phyloP scores from a whole-genome alignment of 2,888 invertebrate species.

The Cheilosia vernalis region DNA sequence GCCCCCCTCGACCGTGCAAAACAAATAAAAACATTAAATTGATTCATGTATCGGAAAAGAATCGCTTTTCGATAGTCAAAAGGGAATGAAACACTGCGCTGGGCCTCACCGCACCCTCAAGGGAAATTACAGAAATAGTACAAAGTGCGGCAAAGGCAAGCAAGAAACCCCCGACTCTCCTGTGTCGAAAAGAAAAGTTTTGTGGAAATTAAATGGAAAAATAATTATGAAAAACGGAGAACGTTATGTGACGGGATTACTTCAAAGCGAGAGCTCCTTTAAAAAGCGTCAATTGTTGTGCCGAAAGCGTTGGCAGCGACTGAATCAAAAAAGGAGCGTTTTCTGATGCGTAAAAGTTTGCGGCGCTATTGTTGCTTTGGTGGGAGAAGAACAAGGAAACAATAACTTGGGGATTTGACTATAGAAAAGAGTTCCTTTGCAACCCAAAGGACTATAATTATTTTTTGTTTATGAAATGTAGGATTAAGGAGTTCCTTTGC shows the following conservation, averaged over 20 bases:
- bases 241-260: constrained; percentile 40
- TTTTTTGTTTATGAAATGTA: background rate
- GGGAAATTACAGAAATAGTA: constrained; percentile 51
- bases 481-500: background rate
- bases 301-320: background rate
- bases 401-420: constrained; percentile 25
- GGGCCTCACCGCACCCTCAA: constrained; percentile 38
- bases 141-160: constrained; percentile 10
- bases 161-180: background rate
- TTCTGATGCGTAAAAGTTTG: constrained; percentile 11
- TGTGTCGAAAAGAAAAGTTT: constrained; percentile 13
- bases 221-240: constrained; percentile 57
- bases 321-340: constrained; percentile 16
- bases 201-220: constrained; percentile 47
- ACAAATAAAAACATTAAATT: constrained; percentile 41
- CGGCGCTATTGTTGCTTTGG: background rate
- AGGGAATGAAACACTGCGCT: background rate
- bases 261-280: constrained; percentile 44
- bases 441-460: constrained; percentile 16
- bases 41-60: constrained; percentile 66
- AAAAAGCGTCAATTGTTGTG: constrained; percentile 36
- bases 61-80: constrained; percentile 46
- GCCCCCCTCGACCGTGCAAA: constrained; percentile 4
- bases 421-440: background rate
- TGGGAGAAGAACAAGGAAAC: constrained; percentile 13